Conservation (phyloP, 2,113 vertebrate species). For the Vulpes lagopus region DNA sequence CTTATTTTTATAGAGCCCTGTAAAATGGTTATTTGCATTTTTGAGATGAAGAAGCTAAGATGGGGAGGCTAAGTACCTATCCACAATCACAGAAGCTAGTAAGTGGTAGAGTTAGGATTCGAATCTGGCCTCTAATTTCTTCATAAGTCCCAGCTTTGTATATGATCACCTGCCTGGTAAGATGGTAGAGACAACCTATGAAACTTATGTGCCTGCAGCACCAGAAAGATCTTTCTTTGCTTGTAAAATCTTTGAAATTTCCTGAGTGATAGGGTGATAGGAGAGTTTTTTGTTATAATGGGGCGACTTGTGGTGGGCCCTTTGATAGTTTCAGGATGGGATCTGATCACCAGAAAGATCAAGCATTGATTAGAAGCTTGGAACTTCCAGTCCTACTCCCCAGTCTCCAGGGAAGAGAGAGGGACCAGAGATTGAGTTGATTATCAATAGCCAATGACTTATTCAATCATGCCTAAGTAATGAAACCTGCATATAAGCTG, state of each 20-base stretch:
- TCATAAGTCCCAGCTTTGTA: background rate
- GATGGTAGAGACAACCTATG: background rate
- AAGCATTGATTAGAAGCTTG: constrained; percentile 1
- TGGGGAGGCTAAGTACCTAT: background rate
- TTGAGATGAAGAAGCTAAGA: constrained; percentile 10
- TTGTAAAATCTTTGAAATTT: background rate
- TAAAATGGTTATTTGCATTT: constrained; percentile 12
- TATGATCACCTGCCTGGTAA: background rate
- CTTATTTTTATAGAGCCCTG: background rate
- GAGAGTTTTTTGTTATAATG: background rate
- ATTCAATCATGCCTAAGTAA: background rate
- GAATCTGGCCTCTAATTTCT: background rate
- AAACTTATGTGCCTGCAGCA: background rate
- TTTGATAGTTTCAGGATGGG: background rate
- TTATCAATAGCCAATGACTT: background rate
- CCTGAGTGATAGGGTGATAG: background rate
- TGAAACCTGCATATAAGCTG: background rate
- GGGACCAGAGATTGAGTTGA: background rate
- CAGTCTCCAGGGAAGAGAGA: background rate
- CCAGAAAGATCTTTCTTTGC: background rate
- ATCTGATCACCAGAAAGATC: background rate
- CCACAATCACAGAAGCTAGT: background rate
- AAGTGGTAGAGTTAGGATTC: background rate
- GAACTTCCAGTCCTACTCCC: background rate
- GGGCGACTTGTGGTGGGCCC: background rate